phyloP scores from a whole-genome alignment of 1,140 invertebrate genomes.

The Apis laboriosa region DNA sequence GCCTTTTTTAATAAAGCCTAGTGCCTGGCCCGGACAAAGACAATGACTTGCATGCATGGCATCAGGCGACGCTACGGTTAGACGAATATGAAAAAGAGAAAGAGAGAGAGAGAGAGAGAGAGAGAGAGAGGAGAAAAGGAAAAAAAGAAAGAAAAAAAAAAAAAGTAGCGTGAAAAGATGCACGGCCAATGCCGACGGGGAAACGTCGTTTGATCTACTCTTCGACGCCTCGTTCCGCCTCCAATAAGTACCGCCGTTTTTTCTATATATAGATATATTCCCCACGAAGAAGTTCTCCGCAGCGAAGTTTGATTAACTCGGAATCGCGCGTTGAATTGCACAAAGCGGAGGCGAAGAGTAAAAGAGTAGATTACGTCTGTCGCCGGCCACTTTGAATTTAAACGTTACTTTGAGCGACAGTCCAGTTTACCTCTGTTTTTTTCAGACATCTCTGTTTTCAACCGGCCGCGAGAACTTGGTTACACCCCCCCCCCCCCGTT shows the following conservation, averaged over 20 bases:
- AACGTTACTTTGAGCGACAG: slow-evolving; percentile 30
- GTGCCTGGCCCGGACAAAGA: slow-evolving; percentile 68
- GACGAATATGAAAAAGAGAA: slow-evolving; percentile 4
- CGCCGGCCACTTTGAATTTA: slow-evolving; percentile 11
- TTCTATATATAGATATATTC: not conserved
- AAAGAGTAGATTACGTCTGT: slow-evolving; percentile 34
- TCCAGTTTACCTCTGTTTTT: not conserved
- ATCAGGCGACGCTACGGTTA: slow-evolving; percentile 28
- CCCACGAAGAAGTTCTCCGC: not conserved
- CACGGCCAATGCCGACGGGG: slow-evolving; percentile 30
- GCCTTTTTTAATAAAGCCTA: slow-evolving; percentile 76
- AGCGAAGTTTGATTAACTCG: slow-evolving; percentile 20
- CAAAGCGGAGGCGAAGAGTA: slow-evolving; percentile 12
- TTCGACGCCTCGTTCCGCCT: not conserved
- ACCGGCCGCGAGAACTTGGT: not conserved
- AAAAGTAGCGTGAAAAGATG: slow-evolving; percentile 10
- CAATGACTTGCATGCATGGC: slow-evolving; percentile 43
- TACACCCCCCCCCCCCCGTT: not conserved
- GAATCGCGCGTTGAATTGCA: slow-evolving; percentile 12
- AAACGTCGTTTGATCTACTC: slow-evolving; percentile 23
- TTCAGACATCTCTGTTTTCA: not conserved
- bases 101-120: no score
- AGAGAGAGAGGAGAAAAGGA: not conserved
- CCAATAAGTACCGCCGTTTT: not conserved
- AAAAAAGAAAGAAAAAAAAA: not conserved